Evolutionary conservation across 2,797 vertebrate species (phyloP).

Genomic region (Darevskia mixta): DNA sequence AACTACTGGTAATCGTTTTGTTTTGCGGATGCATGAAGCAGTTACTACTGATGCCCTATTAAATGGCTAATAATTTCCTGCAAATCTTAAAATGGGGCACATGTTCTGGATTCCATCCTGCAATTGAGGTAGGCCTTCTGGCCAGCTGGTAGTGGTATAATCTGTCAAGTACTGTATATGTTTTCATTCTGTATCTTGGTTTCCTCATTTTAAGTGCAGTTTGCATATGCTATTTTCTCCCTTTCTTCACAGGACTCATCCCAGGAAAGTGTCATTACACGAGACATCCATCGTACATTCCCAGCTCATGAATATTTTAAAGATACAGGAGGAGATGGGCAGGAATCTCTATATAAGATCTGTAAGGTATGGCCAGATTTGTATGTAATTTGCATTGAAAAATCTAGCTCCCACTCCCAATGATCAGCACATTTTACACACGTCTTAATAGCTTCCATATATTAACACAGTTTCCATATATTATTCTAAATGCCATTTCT

Average conservation of each 20-base stretch:
- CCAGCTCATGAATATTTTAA: slow-evolving; percentile 99
- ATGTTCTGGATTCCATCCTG: not conserved
- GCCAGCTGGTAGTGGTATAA: slow-evolving; percentile 15
- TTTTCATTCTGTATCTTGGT: not conserved
- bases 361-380: slow-evolving; percentile 89
- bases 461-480: not conserved
- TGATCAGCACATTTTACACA: not conserved
- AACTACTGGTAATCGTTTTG: not conserved
- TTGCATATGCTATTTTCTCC: slow-evolving; percentile 26
- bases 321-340: slow-evolving; percentile 94
- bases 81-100: slow-evolving; percentile 29
- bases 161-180: slow-evolving; percentile 32
- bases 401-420: not conserved
- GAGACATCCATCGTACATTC: slow-evolving; percentile 97
- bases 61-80: slow-evolving; percentile 43
- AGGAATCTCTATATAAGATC: slow-evolving; percentile 97
- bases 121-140: not conserved
- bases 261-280: slow-evolving; percentile 93
- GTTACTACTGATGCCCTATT: slow-evolving; percentile 12
- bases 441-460: not conserved
- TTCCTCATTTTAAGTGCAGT: slow-evolving; percentile 36
- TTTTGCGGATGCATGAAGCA: slow-evolving; percentile 40
- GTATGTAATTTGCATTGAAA: not conserved
- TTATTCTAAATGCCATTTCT: not conserved
- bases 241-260: slow-evolving; percentile 85